These are phyloP conservation scores for Dendropsophus ebraccatus DNA, from an alignment of 2,113 vertebrate species.

Conservation along the genomic window DNA sequence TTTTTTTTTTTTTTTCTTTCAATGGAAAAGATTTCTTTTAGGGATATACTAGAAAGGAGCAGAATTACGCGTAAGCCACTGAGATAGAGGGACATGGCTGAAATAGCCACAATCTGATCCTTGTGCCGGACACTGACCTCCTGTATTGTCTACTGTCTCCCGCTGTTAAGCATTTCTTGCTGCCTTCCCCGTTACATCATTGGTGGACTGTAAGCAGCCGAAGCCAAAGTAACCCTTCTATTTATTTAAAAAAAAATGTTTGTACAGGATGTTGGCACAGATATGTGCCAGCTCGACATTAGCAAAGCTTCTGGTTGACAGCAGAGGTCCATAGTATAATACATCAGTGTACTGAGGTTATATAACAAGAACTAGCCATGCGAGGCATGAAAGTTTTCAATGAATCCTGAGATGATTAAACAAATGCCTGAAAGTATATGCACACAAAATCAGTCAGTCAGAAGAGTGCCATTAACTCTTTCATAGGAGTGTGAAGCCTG, in stretches of 20 bases:
- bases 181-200: conserved; percentile 38
- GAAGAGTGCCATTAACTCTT: conserved; percentile 14
- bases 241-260: conserved; percentile 53
- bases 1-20: too few species aligned
- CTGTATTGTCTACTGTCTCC: neutral
- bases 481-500: too few species aligned
- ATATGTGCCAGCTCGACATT: conserved; percentile 52
- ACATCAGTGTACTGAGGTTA: conserved; percentile 46
- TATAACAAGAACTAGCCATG: conserved; percentile 52
- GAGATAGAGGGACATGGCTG: neutral
- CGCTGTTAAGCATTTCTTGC: neutral
- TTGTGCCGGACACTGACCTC: conserved; percentile 13
- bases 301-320: conserved; percentile 52
- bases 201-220: conserved; percentile 23
- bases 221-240: conserved; percentile 55
- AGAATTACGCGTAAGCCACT: neutral
- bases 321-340: conserved; percentile 49
- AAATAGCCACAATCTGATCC: neutral
- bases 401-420: conserved; percentile 56
- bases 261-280: conserved; percentile 57
- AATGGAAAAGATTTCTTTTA: neutral
- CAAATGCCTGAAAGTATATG: conserved; percentile 52
- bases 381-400: conserved; percentile 55
- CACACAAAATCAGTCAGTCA: conserved; percentile 31
- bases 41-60: too few species aligned